These are phyloP conservation scores for Hydroisotoma schaefferi DNA, from an alignment of 2,888 invertebrate species.

Conservation along the genomic window DNA sequence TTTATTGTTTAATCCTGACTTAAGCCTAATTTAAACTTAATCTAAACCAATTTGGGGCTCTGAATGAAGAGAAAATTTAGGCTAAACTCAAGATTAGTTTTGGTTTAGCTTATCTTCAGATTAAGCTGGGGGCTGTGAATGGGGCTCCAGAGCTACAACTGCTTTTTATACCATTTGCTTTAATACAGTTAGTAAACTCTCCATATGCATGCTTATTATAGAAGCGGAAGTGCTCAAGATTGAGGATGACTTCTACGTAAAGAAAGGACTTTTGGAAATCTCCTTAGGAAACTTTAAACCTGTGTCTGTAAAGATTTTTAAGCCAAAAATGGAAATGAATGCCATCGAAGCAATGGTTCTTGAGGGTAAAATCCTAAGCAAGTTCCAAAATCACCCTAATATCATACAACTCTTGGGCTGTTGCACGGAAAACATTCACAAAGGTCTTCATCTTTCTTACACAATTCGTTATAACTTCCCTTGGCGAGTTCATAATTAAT, in stretches of 20 bases:
- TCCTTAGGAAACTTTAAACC: conserved; percentile 5
- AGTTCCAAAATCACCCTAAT: conserved; percentile 14
- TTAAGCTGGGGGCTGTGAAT: too few species aligned
- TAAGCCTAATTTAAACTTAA: too few species aligned
- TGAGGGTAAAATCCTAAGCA: conserved; percentile 16
- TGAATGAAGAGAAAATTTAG: too few species aligned
- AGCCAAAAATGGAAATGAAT: conserved; percentile 1
- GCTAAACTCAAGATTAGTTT: too few species aligned
- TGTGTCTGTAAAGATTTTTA: conserved; percentile 18
- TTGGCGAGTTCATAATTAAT: neutral
- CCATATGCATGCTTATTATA: neutral
- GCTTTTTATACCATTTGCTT: neutral
- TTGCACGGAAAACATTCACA: conserved; percentile 20
- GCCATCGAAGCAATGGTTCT: conserved; percentile 12
- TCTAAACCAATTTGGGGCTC: too few species aligned
- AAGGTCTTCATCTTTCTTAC: too few species aligned
- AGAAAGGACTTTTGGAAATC: conserved; percentile 9
- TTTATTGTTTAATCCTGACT: too few species aligned
- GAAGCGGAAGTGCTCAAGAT: conserved; percentile 7
- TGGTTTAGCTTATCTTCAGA: too few species aligned
- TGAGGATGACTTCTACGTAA: conserved; percentile 13
- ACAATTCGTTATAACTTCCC: neutral
- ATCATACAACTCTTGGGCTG: conserved; percentile 13
- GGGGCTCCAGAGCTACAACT: too few species aligned
- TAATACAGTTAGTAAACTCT: neutral